Evolutionary conservation across 2,888 invertebrate genomes (phyloP).

Genomic region (Stomorhina lunata): DNA sequence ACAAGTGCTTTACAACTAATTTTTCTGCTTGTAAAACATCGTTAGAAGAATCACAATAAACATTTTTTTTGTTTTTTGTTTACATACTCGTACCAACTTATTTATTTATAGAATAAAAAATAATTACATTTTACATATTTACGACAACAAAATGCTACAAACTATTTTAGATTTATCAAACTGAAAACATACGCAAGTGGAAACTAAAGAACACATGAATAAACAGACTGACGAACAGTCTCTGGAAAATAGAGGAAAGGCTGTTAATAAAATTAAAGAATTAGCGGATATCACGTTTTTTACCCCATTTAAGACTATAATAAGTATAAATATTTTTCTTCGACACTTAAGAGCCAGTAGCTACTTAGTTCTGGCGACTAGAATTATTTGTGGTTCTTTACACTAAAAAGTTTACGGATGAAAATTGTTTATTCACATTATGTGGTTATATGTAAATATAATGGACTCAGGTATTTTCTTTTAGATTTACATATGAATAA

Average conservation of each 20-base stretch:
- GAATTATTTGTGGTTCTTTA: too few species aligned
- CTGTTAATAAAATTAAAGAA: background rate
- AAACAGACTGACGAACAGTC: background rate
- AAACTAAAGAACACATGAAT: background rate
- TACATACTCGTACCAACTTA: too few species aligned
- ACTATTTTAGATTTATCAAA: background rate
- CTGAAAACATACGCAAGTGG: too few species aligned
- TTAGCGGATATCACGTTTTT: constrained; percentile 55
- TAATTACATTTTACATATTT: constrained; percentile 44
- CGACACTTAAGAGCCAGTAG: too few species aligned
- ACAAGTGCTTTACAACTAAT: constrained; percentile 32
- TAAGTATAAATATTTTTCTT: too few species aligned
- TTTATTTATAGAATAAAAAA: too few species aligned
- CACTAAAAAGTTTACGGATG: constrained; percentile 21
- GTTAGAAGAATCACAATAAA: constrained; percentile 47
- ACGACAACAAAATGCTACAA: background rate
- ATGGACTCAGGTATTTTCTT: background rate
- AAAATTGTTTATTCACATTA: background rate
- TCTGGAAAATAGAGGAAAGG: background rate
- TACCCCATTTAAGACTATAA: background rate
- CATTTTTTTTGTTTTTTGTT: too few species aligned
- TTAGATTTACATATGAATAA: constrained; percentile 4
- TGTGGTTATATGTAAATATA: background rate
- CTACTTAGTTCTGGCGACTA: too few species aligned
- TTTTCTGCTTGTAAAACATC: constrained; percentile 33